These are phyloP conservation scores for Coluber constrictor DNA, from an alignment of 2,797 vertebrate species.

Conservation along the genomic window DNA sequence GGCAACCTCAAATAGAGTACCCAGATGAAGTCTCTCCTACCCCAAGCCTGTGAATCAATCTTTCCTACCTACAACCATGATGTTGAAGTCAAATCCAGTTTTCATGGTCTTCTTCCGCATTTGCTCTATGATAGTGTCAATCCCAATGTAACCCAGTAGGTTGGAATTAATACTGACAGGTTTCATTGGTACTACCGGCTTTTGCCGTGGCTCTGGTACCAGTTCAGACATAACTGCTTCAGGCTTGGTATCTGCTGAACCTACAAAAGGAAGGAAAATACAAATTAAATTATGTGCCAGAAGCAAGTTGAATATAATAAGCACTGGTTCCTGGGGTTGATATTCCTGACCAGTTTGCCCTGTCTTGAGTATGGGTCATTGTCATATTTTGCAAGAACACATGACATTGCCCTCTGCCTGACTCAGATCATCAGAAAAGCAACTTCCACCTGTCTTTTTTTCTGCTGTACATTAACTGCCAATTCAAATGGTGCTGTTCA, in stretches of 20 bases:
- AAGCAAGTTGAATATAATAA: background rate
- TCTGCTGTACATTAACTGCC: background rate
- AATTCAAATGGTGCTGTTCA: background rate
- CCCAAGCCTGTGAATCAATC: background rate
- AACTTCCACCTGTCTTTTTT: background rate
- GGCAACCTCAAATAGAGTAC: background rate
- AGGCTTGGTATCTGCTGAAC: conserved; percentile 68
- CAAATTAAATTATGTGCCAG: background rate
- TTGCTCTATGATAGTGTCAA: conserved; percentile 97
- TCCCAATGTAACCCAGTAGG: conserved; percentile 92
- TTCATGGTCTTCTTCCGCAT: conserved; percentile 99
- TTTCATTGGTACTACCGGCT: conserved; percentile 91
- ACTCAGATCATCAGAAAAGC: background rate
- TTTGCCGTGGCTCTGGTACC: conserved; percentile 89
- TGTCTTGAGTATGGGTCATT: background rate
- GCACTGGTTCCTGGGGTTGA: background rate
- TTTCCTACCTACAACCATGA: conserved; percentile 94
- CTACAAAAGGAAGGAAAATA: conserved; percentile 46
- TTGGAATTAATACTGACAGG: conserved; percentile 77
- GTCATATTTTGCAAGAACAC: background rate
- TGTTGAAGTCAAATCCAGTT: conserved; percentile 96
- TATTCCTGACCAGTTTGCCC: background rate
- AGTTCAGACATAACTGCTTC: conserved; percentile 92
- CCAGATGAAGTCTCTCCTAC: background rate
- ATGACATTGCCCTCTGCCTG: background rate